Conservation (phyloP, 2,797 vertebrate genomes). For the Sarcophilus harrisii region DNA sequence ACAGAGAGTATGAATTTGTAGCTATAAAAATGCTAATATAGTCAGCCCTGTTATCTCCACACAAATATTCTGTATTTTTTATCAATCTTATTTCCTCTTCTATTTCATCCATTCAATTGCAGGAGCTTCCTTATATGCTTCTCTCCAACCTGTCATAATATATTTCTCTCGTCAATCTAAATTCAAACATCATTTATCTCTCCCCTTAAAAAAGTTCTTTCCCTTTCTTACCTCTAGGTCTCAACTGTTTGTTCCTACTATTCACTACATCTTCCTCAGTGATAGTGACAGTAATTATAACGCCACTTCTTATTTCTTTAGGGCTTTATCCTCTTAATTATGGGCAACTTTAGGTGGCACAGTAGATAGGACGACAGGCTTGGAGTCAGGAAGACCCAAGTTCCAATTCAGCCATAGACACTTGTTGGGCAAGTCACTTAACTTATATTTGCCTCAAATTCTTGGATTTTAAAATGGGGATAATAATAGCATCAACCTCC, state of each 20-base stretch:
- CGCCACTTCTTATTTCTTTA: background rate
- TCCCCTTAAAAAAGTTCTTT: background rate
- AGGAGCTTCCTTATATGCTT: background rate
- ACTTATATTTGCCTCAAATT: background rate
- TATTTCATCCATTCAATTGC: background rate
- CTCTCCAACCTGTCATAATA: background rate
- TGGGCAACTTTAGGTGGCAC: background rate
- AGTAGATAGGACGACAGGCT: background rate
- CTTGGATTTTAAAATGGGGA: background rate
- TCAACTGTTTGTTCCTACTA: background rate
- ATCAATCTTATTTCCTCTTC: background rate
- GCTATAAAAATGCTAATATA: background rate
- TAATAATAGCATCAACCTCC: background rate
- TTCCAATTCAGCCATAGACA: background rate
- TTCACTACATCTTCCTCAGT: background rate
- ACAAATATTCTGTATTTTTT: background rate
- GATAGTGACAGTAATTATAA: background rate
- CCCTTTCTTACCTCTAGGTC: background rate
- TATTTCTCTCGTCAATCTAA: background rate
- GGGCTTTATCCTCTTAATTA: background rate
- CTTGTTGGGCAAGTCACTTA: background rate
- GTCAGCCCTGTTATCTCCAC: background rate
- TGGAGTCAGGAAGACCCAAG: background rate
- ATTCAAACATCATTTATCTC: background rate
- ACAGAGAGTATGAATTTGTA: background rate